Base-by-base conservation (phyloP, 1,140 invertebrate species). In the Hormaphis cornu region DNA sequence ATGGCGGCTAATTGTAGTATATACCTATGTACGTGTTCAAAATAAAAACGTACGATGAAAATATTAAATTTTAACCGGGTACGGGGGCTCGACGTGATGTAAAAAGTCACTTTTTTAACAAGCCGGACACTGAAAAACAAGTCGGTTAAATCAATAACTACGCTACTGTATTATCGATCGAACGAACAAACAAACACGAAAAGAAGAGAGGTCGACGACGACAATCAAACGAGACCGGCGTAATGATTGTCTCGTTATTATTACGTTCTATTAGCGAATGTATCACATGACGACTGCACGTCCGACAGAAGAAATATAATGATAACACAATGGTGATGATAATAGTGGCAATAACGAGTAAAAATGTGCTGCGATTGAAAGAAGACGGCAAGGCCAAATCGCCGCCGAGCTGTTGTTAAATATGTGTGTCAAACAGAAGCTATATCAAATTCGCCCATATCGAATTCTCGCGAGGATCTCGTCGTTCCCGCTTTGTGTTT, bases 261-360 rank as follows among this genome's bases (percentile, higher is more conserved):
- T 48, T 48, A 66, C 26, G 44, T 46, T 50, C 61, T 5, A 66
- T 66, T 50, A 66, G 30, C 61, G 28, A 66, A 66, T 66, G 61
- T 66, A 66, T 66, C 61, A 66, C 61, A 66, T 66, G 61, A 66
- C 61, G 61, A 66, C 61, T 66, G 44, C 61, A 66, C 61, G 61
- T 66, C 30, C 61, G 61, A 50, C 42, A 42, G 61, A 46, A 66
- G 35, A 50, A 66, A 33, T 44, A 44, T 46, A 61, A 16, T 61
- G 50, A 63, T n/a, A 48, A 63, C 42, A n/a, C 20, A 28, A 63
- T 30, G 20, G 28, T 10, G 46, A 46, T 20, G 30, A 46, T 48
- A 63, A 42, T 28, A 63, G 6, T 18, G 22, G 22, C 10, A 30
- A 30, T 26, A 18, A 44, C 18, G 26, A 59, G 16, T 24, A 44